Base-by-base conservation (phyloP, 2,797 vertebrate species). In the Geotrypetes seraphini region DNA sequence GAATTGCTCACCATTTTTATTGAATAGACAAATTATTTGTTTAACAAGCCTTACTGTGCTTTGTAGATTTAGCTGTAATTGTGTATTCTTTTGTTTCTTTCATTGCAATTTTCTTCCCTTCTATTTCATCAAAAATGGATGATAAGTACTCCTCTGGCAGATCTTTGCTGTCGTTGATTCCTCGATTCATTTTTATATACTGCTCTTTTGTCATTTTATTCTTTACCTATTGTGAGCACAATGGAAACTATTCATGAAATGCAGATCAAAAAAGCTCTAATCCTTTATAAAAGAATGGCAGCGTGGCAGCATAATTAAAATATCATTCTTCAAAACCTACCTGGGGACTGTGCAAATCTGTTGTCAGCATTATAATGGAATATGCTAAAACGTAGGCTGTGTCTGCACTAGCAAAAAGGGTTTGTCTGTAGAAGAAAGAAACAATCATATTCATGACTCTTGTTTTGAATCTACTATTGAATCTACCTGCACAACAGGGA, bases 201-300 rank as follows among this genome's bases (percentile, higher is more conserved):
- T 97, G 92, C 30, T 97, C 92, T 72, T 96, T 97, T 3, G 91
- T 97, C 94, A 97, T 97, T 69, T 97, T 97, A 73, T 92, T 97
- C 68, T 97, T 97, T 35, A 97, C 92, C 94, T 97, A 42, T 27
- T 21, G 16, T 28, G 12, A 22, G 12, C 8, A 19, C 33, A 52
- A 63, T 64, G 2, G 20, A 42, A 16, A 33, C 36, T 13, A 24
- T 33, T 9, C 22, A 12, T 8, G 11, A 19, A 28, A 43, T 22
- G 11, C 11, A 43, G 34, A 34, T 8, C 5, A 13, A 24, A 6
- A n/a, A 9, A 10, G n/a, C 5, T 3, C 16, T 23, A 21, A 23
- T n/a, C 7, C 22, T 21, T 22, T 22, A n/a, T 7, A 22, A 7
- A 7, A 16, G 12, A 25, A 19, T n/a, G 12, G 19, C 11, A 22